Percentiles rank a stretch among this genome's conserved stretches.
phyloP scores from a whole-genome alignment of 2,888 invertebrate genomes.

The Ctena decussata region DNA sequence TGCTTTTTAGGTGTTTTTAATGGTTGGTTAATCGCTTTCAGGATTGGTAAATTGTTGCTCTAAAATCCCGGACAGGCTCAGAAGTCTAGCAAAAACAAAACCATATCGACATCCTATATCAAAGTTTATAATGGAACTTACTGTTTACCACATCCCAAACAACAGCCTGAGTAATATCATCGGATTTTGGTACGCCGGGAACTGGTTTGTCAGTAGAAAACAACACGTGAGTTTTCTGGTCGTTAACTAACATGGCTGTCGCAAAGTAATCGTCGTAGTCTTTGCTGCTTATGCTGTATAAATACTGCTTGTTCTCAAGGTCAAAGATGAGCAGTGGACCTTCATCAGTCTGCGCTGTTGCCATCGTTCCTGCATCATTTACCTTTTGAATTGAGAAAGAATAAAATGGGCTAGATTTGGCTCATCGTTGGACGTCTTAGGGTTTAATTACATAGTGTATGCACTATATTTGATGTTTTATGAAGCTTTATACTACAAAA shows the following conservation, averaged over 20 bases:
- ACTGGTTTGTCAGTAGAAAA: slow-evolving; percentile 26
- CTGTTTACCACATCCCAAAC: slow-evolving; percentile 55
- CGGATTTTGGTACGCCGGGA: neutral
- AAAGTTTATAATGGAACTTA: slow-evolving; percentile 21
- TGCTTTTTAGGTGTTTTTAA: too few relatives aligned
- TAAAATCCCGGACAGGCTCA: too few relatives aligned
- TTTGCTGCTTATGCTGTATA: slow-evolving; percentile 31
- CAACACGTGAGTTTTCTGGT: slow-evolving; percentile 24
- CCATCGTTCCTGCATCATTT: slow-evolving; percentile 43
- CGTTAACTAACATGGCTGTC: slow-evolving; percentile 17
- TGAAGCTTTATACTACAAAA: too few relatives aligned
- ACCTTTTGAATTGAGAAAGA: too few relatives aligned
- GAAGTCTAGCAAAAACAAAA: too few relatives aligned
- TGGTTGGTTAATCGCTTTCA: too few relatives aligned
- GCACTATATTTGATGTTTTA: too few relatives aligned
- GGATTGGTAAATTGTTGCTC: too few relatives aligned
- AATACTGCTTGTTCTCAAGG: slow-evolving; percentile 19
- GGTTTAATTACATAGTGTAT: too few relatives aligned
- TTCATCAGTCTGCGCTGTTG: slow-evolving; percentile 34
- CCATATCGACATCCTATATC: too few relatives aligned
- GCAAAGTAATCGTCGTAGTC: slow-evolving; percentile 30
- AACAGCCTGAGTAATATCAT: slow-evolving; percentile 39
- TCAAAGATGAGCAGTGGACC: slow-evolving; percentile 44
- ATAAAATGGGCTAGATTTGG: neutral
- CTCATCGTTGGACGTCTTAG: too few relatives aligned